Conservation (phyloP, 2,888 invertebrate genomes). For the Meiosimyza platycephala region DNA sequence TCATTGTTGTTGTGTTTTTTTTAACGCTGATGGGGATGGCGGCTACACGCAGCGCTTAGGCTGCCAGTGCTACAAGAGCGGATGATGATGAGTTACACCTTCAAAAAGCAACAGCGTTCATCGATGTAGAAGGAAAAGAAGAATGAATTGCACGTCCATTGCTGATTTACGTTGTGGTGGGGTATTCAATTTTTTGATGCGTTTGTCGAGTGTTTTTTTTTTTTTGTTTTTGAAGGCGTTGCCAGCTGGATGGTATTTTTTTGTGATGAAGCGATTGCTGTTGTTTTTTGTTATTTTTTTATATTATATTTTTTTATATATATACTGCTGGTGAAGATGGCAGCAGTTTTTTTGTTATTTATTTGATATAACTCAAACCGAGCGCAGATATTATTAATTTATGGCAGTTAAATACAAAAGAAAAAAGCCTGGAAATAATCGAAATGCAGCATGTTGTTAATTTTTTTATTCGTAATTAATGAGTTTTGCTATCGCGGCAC, state of each 20-base stretch:
- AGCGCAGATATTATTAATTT: neutral
- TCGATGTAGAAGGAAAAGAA: neutral
- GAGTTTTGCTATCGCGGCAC: too few relatives aligned
- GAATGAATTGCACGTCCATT: conserved; percentile 8
- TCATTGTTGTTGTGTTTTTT: neutral
- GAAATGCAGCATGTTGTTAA: too few relatives aligned
- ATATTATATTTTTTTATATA: too few relatives aligned
- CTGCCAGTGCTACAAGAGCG: neutral
- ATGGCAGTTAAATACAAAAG: neutral
- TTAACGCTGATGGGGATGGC: too few relatives aligned
- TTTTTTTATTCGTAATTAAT: neutral
- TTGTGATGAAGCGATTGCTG: too few relatives aligned
- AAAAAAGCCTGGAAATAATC: too few relatives aligned
- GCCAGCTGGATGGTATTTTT: conserved; percentile 14
- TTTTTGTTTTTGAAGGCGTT: conserved; percentile 29
- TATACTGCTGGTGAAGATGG: too few relatives aligned
- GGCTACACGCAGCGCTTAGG: neutral
- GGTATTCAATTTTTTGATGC: conserved; percentile 19
- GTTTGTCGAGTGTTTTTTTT: neutral
- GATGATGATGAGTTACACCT: conserved; percentile 26
- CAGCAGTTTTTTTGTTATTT: too few relatives aligned
- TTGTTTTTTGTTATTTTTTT: too few relatives aligned
- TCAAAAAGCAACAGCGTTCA: neutral
- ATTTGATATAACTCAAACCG: too few relatives aligned
- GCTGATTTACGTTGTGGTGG: conserved; percentile 31